Base-by-base conservation (phyloP, 2,888 invertebrate species). In the Exephanes ischioxanthus region DNA sequence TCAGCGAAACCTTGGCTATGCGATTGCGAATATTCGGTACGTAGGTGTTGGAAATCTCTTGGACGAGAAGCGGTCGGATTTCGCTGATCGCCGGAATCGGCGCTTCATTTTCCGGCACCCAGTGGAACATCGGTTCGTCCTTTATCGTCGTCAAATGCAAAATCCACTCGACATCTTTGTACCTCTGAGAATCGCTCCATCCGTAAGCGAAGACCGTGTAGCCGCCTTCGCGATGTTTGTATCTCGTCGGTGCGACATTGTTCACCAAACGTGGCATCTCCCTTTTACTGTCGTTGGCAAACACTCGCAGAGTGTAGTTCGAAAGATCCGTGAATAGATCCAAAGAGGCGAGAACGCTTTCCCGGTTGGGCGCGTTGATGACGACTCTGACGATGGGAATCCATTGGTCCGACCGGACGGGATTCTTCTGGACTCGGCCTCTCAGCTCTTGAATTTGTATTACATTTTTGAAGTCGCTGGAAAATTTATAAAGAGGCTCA, bases 131-230 rank as follows among this genome's bases (percentile, higher is more conserved):
- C 0, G 91, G 80, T 2, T 89, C 85, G 0, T 89, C 89, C 68
- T 92, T 92, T 7, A 87, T 73, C 0, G 89, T 91, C 26, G 89
- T 66, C 5, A 91, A 53, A 37, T 87, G 88, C n/a, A 92, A 67
- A 0, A 84, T 86, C 91, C 92, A 92, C 0, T 88, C 61, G 22
- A 89, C 11, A n/a, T 91, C 89, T 22, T 83, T 88, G 19, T 75
- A 68, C 14, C 41, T 66, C 2, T 72, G 48, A 7, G 19, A n/a
- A 55, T 88, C 86, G 41, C 41, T 87, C 87, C 88, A 89, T 0
- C 91, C 91, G 19, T 92, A 91, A 16, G 88, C 91, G 33, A 92
- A 84, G 0, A 92, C 63, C 9, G 91, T 91, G 75, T 91, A 92
- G 2, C 92, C 92, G 0, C 68, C n/a, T 7, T 80, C 71, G 7